Percentiles rank a stretch among this genome's conserved stretches.
These are phyloP conservation scores for Carterocephalus palaemon DNA, from an alignment of 2,888 invertebrate species.

Conservation along the genomic window DNA sequence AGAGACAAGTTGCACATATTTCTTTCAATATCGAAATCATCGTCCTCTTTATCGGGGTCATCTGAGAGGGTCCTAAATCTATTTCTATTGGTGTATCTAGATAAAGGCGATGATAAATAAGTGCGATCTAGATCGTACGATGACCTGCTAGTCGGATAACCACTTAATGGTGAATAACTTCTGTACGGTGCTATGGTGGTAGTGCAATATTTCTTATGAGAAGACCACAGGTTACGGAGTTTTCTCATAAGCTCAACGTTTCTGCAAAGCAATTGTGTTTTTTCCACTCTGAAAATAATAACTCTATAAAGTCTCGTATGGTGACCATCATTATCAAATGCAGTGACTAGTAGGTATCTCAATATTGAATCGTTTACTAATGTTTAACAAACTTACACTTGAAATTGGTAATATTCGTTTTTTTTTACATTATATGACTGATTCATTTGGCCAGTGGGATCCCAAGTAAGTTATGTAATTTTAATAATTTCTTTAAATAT, in stretches of 20 bases:
- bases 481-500: no score
- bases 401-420: conserved; percentile 39
- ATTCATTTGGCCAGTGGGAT: no score
- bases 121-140: conserved; percentile 72
- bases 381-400: no score
- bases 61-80: conserved; percentile 44
- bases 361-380: no score
- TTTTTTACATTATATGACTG: no score
- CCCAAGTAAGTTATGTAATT: no score
- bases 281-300: conserved; percentile 79
- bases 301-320: conserved; percentile 26
- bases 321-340: conserved; percentile 6
- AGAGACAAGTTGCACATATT: conserved; percentile 65
- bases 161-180: conserved; percentile 66
- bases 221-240: conserved; percentile 80
- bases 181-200: conserved; percentile 57
- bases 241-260: conserved; percentile 81
- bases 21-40: conserved; percentile 43
- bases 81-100: conserved; percentile 55
- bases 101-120: conserved; percentile 55
- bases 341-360: no score
- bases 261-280: conserved; percentile 79
- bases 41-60: conserved; percentile 40
- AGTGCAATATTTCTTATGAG: conserved; percentile 80
- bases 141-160: conserved; percentile 67